A percentile compares a stretch with the other conserved stretches of the same genome.
phyloP scores from a whole-genome alignment of 2,113 vertebrate species.

The Ivindomyrus marchei region DNA sequence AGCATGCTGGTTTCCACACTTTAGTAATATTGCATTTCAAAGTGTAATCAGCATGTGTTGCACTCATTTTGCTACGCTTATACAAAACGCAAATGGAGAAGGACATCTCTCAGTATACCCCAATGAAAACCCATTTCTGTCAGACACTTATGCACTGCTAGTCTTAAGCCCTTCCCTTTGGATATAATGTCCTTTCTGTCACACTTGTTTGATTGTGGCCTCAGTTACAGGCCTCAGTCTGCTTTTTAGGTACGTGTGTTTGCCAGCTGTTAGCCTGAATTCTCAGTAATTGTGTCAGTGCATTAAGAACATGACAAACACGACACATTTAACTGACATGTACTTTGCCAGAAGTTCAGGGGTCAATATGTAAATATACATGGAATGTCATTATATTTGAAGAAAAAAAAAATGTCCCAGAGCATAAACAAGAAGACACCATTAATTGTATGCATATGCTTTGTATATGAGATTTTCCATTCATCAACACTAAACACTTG shows the following conservation, averaged over 20 bases:
- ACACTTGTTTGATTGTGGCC: not conserved
- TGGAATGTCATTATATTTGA: not conserved
- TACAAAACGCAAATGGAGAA: not conserved
- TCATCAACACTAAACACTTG: not conserved
- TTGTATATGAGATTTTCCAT: not conserved
- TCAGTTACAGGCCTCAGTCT: not conserved
- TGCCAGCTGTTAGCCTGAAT: not conserved
- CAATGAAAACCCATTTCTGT: not conserved
- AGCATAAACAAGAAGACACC: not conserved
- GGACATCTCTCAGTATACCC: not conserved
- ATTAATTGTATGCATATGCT: not conserved
- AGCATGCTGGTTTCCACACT: not conserved
- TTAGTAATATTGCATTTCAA: not conserved
- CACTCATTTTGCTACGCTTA: not conserved
- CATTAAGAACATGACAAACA: not conserved
- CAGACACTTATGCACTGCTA: not conserved
- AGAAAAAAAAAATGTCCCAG: not conserved
- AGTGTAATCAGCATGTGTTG: not conserved
- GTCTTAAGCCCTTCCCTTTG: not conserved
- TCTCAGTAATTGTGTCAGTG: not conserved
- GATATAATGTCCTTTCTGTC: not conserved
- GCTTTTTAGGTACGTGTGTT: not conserved
- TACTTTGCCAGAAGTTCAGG: not conserved
- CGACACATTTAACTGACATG: not conserved
- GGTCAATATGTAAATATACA: not conserved